Conservation (phyloP, 2,888 invertebrate species). For the Acronicta alni region DNA sequence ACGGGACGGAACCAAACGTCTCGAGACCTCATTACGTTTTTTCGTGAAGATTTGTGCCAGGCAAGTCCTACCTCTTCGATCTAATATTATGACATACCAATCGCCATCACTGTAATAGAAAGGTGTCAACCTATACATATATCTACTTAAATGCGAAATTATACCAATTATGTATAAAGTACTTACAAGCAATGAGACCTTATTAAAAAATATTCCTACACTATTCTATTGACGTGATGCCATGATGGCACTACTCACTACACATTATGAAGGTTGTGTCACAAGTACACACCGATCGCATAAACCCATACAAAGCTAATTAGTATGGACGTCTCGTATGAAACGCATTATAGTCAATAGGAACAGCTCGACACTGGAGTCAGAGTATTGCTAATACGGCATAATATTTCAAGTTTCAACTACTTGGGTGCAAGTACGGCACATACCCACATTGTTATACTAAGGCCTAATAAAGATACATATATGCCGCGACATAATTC, state of each 20-base stretch:
- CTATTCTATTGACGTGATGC: background rate
- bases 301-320: constrained; percentile 72
- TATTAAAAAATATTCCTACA: background rate
- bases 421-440: constrained; percentile 60
- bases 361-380: constrained; percentile 49
- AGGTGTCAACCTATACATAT: too few relatives aligned
- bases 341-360: constrained; percentile 67
- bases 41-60: too few relatives aligned
- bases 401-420: constrained; percentile 36
- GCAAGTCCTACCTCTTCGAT: too few relatives aligned
- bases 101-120: too few relatives aligned
- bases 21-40: too few relatives aligned
- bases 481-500: too few relatives aligned
- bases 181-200: too few relatives aligned
- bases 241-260: background rate
- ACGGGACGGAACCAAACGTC: too few relatives aligned
- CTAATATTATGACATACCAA: too few relatives aligned
- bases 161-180: too few relatives aligned
- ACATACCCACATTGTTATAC: constrained; percentile 71
- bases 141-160: too few relatives aligned
- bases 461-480: too few relatives aligned
- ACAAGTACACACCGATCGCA: constrained; percentile 56
- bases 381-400: constrained; percentile 58
- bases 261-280: constrained; percentile 47
- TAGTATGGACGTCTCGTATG: constrained; percentile 76